Evolutionary conservation across 2,113 vertebrate species (phyloP), one percentile per base, ranked within the genome.

Genomic region (Polypterus senegalus): DNA sequence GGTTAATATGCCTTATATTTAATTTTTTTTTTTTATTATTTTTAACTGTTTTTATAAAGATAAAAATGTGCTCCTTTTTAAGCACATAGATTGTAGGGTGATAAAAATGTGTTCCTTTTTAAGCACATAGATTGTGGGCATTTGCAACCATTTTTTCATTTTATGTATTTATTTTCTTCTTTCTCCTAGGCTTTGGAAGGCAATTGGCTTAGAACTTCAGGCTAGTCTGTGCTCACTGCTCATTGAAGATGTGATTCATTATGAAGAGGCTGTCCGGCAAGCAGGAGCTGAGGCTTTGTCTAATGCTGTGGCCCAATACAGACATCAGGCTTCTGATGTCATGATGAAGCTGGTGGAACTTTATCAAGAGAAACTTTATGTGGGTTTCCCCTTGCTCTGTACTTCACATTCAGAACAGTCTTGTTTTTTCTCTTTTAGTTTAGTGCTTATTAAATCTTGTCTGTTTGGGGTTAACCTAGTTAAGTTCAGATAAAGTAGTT

Each of bases 351-450:
- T 99, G 11, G 91, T 85, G 9, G 88, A 94, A 65, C 87, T 98
- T 65, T 99, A 98, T 75, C 92, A 99, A 67, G 79, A 97, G 75
- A 99, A 95, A 66, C 92, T 99, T 65, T 97, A 93, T 4, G 96
- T 99, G 74, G 93, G 94, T 79, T 6, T 7, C 11, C 11, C 5
- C 49, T 9, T 7, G 49, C 49, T 7, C 27, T 27, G 27, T 27
- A 27, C 27, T 27, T 27, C 27, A 27, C 27, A 27, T 27, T 27
- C 27, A 27, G 27, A 27, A 27, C 27, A 27, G 27, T 27, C 27
- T 27, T 27, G 27, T 27, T 27, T 27, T 27, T 27, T 27, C 27
- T 27, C 27, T 27, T 27, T 27, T 27, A 27, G 27, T 27, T 27
- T 27, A 27, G 27, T 27, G 27, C 27, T 27, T 27, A 27, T 27